A percentile compares a stretch with the other conserved stretches of the same genome.
Evolutionary conservation across 2,113 vertebrate species (phyloP).

Genomic region (Coptodon rendalli): DNA sequence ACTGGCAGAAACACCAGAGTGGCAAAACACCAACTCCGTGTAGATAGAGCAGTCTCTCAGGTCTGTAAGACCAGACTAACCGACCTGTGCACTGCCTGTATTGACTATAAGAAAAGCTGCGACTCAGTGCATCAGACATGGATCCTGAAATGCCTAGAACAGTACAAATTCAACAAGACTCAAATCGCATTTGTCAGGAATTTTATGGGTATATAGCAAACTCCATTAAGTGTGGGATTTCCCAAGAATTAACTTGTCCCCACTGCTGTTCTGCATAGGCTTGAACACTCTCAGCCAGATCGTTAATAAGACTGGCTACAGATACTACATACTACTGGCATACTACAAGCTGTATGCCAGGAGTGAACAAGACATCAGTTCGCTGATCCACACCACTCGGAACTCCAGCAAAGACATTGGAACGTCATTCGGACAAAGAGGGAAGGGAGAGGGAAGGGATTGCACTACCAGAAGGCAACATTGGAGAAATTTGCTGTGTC

Average conservation of each 20-base stretch:
- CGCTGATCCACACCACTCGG: background rate
- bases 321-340: background rate
- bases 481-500: background rate
- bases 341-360: background rate
- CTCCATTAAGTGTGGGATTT: background rate
- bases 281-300: background rate
- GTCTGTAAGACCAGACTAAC: background rate
- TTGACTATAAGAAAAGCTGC: background rate
- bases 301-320: background rate
- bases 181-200: background rate
- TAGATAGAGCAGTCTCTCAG: background rate
- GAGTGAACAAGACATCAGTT: background rate
- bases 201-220: background rate
- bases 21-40: accelerated
- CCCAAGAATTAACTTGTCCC: background rate
- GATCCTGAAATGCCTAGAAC: background rate
- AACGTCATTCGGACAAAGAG: background rate
- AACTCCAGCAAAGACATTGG: background rate
- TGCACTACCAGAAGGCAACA: background rate
- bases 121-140: background rate
- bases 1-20: background rate
- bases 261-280: background rate
- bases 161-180: background rate
- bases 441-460: background rate
- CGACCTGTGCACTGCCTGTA: background rate